phyloP scores from a whole-genome alignment of 2,113 vertebrate species.

The Eurypyga helias region DNA sequence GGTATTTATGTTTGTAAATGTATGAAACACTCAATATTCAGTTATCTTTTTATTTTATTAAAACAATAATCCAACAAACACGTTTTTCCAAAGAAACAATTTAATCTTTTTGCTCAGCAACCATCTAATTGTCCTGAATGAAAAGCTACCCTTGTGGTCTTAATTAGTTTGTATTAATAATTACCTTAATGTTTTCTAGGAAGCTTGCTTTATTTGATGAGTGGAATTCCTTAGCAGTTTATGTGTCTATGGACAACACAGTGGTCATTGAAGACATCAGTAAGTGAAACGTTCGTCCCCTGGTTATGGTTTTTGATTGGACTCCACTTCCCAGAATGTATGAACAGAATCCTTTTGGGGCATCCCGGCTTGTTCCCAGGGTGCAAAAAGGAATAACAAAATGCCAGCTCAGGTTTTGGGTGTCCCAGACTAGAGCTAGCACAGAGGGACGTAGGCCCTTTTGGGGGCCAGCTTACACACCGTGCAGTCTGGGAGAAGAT shows the following conservation, averaged over 20 bases:
- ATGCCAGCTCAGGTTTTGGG: background rate
- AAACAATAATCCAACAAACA: background rate
- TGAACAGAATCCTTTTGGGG: background rate
- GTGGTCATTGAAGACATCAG: slow-evolving; percentile 88
- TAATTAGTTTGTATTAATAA: background rate
- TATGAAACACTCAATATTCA: background rate
- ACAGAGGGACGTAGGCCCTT: background rate
- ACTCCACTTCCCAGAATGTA: background rate
- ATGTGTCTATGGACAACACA: slow-evolving; percentile 87
- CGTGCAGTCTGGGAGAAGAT: background rate
- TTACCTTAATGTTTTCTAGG: slow-evolving; percentile 68
- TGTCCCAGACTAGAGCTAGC: background rate
- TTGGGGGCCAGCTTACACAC: background rate
- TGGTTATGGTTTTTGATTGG: background rate
- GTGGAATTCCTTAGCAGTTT: slow-evolving; percentile 85
- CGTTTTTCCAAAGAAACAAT: background rate
- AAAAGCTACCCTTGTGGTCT: background rate
- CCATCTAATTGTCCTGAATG: background rate
- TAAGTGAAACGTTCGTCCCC: slow-evolving; percentile 68
- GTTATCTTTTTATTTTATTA: background rate
- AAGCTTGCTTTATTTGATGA: slow-evolving; percentile 88
- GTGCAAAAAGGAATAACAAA: background rate
- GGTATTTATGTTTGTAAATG: background rate
- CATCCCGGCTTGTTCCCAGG: background rate
- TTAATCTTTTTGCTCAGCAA: background rate